Evolutionary conservation across 2,113 vertebrate genomes (phyloP).

Genomic region (Morone chrysops): DNA sequence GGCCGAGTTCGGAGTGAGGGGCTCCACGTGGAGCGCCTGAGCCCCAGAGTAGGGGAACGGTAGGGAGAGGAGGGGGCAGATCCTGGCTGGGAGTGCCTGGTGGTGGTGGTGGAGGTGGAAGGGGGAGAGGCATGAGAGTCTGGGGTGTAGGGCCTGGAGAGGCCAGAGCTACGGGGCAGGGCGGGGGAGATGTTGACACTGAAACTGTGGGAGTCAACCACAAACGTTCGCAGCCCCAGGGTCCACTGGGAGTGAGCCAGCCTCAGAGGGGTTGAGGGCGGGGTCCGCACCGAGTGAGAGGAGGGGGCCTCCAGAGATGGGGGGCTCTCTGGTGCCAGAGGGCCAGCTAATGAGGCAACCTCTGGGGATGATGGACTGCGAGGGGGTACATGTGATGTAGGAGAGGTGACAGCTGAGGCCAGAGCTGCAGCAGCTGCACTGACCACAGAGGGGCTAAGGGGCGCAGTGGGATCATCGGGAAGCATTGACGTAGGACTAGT

Average conservation of each 20-base stretch:
- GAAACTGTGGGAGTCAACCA: slow-evolving; percentile 79
- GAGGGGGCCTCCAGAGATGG: slow-evolving; percentile 75
- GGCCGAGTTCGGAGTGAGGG: slow-evolving; percentile 75
- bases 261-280: slow-evolving; percentile 62
- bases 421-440: slow-evolving; percentile 36
- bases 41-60: slow-evolving; percentile 67
- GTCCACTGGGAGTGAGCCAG: slow-evolving; percentile 78
- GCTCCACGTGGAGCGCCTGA: slow-evolving; percentile 78
- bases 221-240: slow-evolving; percentile 75
- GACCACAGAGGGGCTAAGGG: slow-evolving; percentile 50
- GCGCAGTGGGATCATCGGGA: slow-evolving; percentile 28
- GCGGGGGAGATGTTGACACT: slow-evolving; percentile 60
- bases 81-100: slow-evolving; percentile 59
- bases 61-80: slow-evolving; percentile 77
- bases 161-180: slow-evolving; percentile 51
- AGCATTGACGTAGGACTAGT: slow-evolving; percentile 43
- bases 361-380: slow-evolving; percentile 44
- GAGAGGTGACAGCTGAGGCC: slow-evolving; percentile 50
- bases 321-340: slow-evolving; percentile 65
- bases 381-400: slow-evolving; percentile 31
- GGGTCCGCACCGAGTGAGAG: slow-evolving; percentile 51
- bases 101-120: slow-evolving; percentile 18
- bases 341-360: slow-evolving; percentile 49
- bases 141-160: slow-evolving; percentile 58
- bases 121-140: slow-evolving; percentile 57